These are phyloP conservation scores for Nannoperca australis DNA, from an alignment of 2,797 vertebrate species.

Conservation along the genomic window DNA sequence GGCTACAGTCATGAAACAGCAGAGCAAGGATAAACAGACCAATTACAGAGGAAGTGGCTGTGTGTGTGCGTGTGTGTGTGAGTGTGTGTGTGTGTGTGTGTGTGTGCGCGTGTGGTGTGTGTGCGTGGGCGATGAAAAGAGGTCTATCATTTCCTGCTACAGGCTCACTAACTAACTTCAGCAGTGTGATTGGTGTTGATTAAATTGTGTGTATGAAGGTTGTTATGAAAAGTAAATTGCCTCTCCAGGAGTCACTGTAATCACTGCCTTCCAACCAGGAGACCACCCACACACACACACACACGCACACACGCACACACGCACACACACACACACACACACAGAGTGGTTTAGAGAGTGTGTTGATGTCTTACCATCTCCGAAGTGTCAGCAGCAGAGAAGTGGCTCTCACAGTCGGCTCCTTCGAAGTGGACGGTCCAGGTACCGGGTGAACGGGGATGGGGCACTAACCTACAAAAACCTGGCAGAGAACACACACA, in stretches of 20 bases:
- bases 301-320: conserved; percentile 4
- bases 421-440: conserved; percentile 99
- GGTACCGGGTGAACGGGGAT: conserved; percentile 92
- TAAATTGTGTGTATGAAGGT: conserved; percentile 50
- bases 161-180: conserved; percentile 67
- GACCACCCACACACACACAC: conserved; percentile 55
- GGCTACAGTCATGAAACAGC: conserved; percentile 66
- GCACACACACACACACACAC: neutral
- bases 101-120: conserved; percentile 43
- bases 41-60: conserved; percentile 78
- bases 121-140: conserved; percentile 47
- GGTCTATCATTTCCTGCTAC: conserved; percentile 75
- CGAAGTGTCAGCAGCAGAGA: conserved; percentile 86
- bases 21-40: conserved; percentile 70
- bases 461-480: conserved; percentile 92
- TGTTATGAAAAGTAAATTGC: conserved; percentile 70
- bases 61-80: conserved; percentile 36
- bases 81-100: conserved; percentile 36
- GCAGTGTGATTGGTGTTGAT: conserved; percentile 74
- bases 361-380: conserved; percentile 88
- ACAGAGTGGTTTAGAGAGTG: neutral
- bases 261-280: conserved; percentile 53
- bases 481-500: conserved; percentile 78
- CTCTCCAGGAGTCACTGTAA: conserved; percentile 62
- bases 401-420: conserved; percentile 93